Evolutionary conservation across 2,888 invertebrate species (phyloP).

Genomic region (Aporophyla nigra): DNA sequence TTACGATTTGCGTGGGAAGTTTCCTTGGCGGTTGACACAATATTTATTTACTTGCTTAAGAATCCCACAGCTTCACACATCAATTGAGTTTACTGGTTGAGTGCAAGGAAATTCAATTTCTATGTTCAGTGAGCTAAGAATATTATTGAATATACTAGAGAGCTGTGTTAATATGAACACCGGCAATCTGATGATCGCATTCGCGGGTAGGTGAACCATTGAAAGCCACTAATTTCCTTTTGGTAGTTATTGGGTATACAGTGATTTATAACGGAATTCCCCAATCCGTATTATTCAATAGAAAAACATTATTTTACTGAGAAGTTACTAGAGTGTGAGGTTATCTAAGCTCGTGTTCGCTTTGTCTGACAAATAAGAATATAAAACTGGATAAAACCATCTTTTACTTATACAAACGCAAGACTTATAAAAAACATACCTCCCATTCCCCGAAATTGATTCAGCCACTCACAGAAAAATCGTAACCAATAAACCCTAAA

Average conservation of each 20-base stretch:
- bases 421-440: constrained; percentile 28
- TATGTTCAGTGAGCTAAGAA: constrained; percentile 29
- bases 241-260: not conserved
- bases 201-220: not conserved
- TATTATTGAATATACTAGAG: constrained; percentile 17
- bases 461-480: constrained; percentile 51
- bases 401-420: constrained; percentile 20
- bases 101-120: constrained; percentile 25
- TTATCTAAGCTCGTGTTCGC: no score
- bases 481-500: constrained; percentile 63
- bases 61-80: constrained; percentile 4
- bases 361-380: not conserved
- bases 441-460: constrained; percentile 52
- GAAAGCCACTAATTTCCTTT: not conserved
- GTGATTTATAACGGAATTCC: not conserved
- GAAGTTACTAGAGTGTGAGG: not conserved
- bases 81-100: constrained; percentile 24
- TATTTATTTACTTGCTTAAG: constrained; percentile 15
- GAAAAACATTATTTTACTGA: not conserved
- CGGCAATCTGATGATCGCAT: not conserved
- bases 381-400: not conserved
- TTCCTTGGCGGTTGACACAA: not conserved
- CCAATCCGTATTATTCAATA: not conserved
- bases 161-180: not conserved
- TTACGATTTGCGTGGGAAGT: constrained; percentile 9